Evolutionary conservation across 2,113 vertebrate genomes (phyloP).

Genomic region (Sylvilagus bachmani): DNA sequence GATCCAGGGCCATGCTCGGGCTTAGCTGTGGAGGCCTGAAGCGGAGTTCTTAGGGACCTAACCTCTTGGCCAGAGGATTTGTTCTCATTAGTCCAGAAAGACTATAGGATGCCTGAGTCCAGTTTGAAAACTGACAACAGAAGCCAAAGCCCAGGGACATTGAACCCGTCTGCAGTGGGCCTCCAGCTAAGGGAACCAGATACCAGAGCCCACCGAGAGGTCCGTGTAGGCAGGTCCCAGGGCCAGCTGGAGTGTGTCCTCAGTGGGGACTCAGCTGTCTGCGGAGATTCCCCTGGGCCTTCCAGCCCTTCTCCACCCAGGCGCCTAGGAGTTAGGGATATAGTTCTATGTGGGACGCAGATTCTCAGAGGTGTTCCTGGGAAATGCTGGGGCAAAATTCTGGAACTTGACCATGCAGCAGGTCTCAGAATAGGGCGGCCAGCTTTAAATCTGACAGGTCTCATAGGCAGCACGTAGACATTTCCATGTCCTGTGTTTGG

Average conservation of each 20-base stretch:
- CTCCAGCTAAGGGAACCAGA: neutral
- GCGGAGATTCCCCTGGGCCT: neutral
- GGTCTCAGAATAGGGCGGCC: neutral
- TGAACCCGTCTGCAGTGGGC: neutral
- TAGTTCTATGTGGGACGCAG: neutral
- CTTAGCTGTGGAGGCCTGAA: neutral
- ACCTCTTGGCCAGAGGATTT: neutral
- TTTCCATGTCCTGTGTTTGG: neutral
- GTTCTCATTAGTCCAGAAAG: constrained; percentile 7
- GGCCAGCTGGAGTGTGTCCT: neutral
- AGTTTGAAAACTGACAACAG: neutral
- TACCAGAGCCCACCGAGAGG: neutral
- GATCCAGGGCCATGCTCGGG: neutral
- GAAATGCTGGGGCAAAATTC: neutral
- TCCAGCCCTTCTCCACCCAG: neutral
- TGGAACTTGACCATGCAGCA: neutral
- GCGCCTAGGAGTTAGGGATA: neutral
- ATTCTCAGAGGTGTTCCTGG: neutral
- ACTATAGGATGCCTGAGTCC: neutral
- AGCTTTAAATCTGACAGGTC: neutral
- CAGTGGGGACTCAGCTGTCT: neutral
- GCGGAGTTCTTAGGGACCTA: neutral
- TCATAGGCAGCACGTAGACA: neutral
- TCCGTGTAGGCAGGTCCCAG: rapidly evolving
- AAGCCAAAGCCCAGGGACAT: neutral